Base-by-base conservation (phyloP, 2,113 vertebrate species). In the Morone saxatilis region DNA sequence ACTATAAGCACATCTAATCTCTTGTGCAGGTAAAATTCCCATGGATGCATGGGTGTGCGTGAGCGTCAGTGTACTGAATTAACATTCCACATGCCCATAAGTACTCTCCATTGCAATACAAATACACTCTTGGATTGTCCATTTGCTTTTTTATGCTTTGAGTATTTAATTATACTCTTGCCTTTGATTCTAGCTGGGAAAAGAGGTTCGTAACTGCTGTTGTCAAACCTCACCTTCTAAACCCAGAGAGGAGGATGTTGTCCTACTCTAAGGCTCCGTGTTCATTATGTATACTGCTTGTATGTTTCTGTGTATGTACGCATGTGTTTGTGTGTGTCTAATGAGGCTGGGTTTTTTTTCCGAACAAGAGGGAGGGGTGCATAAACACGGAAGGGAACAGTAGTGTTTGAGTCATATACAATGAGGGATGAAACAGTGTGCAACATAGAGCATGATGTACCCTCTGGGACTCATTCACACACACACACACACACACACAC, bases 301-400 rank as follows among this genome's bases (percentile, higher is more conserved):
- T 56, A 54, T 83, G 66, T 65, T 57, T 73, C 25, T 45, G 31
- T 81, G 69, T 22, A 74, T 78, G 51, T 38, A 41, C 86, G 61
- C 31, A 51, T 71, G 65, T 68, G 57, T 76, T 75, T 78, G 47
- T 79, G 59, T 76, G 56, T 72, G 78, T 93, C 95, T 97, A 98
- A 96, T 96, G 95, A 96, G 89, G 94, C 91, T 91, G 90, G 89
- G 94, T 95, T 96, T 94, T 86, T 93, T 91, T 93, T 91, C 91
- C 84, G 80, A 93, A 86, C 76, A 79, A 59, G 51, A 69, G 86
- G 89, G 88, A 89, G 87, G 84, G 71, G 76, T 88, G 78, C 85
- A 91, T 74, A 90, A 92, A 92, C 81, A 88, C 40, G 81, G 80
- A 88, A 36, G 70, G 80, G 84, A 91, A 91, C 71, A 80, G 69